Evolutionary conservation across 2,797 vertebrate species (phyloP), one percentile per base, ranked within the genome.

Genomic region (Pristis pectinata): DNA sequence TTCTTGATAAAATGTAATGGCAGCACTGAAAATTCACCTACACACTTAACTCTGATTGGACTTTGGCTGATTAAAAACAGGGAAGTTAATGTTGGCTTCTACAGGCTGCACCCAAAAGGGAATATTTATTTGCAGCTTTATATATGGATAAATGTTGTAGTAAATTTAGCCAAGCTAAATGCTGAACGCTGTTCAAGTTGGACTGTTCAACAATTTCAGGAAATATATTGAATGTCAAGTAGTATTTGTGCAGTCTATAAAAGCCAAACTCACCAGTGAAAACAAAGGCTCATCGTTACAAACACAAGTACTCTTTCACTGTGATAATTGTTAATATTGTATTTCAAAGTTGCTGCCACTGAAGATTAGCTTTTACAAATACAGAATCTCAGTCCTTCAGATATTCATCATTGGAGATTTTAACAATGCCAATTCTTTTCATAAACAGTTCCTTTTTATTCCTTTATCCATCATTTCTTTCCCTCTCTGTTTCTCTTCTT

Each of bases 341-440:
- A 4, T 34, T 34, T 87, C 83, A n/a, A 59, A 13, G 10, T 89
- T 59, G 56, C 30, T n/a, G 30, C 30, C 56, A 61, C 30, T 61
- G 85, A 89, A 89, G 34, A n/a, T 30, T 53, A 85, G 85, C 6
- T 85, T 53, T 53, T 85, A 85, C 82, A 85, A 85, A 27, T 53
- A 10, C 4, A 24, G 1, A 53, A 49, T 37, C n/a, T 37, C 76
- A 37, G 34, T 77, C 49, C 24, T 53, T 53, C 82, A 85, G 82
- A 9, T 85, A 53, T 53, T 11, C 41, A 24, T 79, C 41, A 19
- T 41, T 41, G 37, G 77, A 41, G 37, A 79, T 37, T 79, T 79
- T 79, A 83, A 41, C 11, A 17, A 53, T 53, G 80, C 8, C 37
- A 82, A 0, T 44, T 44, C 19, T 83, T 15, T 72, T 15, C 70